Conservation (phyloP, 2,113 vertebrate species). For the Ploceus nigricollis region DNA sequence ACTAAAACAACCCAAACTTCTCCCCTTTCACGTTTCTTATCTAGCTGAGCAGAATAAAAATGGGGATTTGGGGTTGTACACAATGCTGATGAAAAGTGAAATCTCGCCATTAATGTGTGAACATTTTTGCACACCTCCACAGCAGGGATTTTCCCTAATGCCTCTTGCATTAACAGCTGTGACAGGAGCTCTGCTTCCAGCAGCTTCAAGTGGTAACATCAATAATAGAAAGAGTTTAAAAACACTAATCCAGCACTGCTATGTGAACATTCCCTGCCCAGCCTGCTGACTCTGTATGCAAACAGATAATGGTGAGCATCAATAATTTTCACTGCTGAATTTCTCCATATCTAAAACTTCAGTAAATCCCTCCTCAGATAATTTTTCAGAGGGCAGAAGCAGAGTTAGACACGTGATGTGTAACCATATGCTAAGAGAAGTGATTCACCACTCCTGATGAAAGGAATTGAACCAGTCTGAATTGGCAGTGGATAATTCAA, state of each 20-base stretch:
- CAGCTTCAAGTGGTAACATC: slow-evolving; percentile 38
- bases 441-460: slow-evolving; percentile 52
- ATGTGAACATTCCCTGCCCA: slow-evolving; percentile 13
- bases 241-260: background rate
- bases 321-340: slow-evolving; percentile 18
- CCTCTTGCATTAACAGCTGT: slow-evolving; percentile 39
- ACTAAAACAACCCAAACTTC: background rate
- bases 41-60: slow-evolving; percentile 1
- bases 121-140: slow-evolving; percentile 33
- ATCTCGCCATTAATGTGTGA: slow-evolving; percentile 3
- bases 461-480: background rate
- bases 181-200: slow-evolving; percentile 37
- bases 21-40: slow-evolving; percentile 1
- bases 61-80: background rate
- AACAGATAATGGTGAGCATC: slow-evolving; percentile 48
- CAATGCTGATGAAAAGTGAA: slow-evolving; percentile 36
- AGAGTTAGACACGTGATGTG: slow-evolving; percentile 38
- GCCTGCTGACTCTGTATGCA: slow-evolving; percentile 14
- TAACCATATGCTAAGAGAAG: slow-evolving; percentile 26
- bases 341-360: slow-evolving; percentile 36
- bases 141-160: slow-evolving; percentile 50
- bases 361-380: slow-evolving; percentile 38
- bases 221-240: slow-evolving; percentile 33
- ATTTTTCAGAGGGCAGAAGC: slow-evolving; percentile 43
- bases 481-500: slow-evolving; percentile 9